These are phyloP conservation scores for Aphis craccivora DNA, from an alignment of 1,140 invertebrate species.

Conservation along the genomic window DNA sequence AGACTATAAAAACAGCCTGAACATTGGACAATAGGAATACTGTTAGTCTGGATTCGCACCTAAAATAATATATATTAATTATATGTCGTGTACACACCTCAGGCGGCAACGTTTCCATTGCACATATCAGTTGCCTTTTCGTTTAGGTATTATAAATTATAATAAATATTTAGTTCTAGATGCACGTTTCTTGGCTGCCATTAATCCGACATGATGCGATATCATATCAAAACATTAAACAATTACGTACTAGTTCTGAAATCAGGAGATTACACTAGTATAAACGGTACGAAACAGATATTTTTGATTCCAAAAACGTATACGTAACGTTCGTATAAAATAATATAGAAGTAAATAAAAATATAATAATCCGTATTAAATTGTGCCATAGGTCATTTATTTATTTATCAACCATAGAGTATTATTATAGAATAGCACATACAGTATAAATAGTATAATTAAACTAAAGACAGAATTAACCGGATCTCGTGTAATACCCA, in stretches of 20 bases:
- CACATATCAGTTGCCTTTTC: no score
- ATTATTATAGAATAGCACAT: no score
- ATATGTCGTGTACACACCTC: background rate
- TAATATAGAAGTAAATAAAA: no score
- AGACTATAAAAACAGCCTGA: no score
- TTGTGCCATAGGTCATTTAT: no score
- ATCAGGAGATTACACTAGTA: background rate
- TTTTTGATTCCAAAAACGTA: background rate
- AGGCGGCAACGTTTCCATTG: background rate
- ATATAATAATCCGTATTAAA: no score
- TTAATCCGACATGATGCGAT: background rate
- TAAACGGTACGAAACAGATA: background rate
- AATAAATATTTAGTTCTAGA: background rate
- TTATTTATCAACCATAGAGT: no score
- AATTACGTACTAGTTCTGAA: background rate
- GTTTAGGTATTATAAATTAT: background rate
- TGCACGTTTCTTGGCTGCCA: background rate
- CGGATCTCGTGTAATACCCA: no score
- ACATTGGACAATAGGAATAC: no score
- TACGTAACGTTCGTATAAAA: background rate
- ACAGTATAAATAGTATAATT: no score
- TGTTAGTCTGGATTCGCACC: no score
- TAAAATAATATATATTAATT: background rate
- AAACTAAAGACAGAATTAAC: no score
- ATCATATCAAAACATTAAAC: background rate